Percentiles rank a stretch among this genome's conserved stretches.
These are phyloP conservation scores for Acipenser oxyrinchus DNA, from an alignment of 2,797 vertebrate genomes.

Conservation along the genomic window DNA sequence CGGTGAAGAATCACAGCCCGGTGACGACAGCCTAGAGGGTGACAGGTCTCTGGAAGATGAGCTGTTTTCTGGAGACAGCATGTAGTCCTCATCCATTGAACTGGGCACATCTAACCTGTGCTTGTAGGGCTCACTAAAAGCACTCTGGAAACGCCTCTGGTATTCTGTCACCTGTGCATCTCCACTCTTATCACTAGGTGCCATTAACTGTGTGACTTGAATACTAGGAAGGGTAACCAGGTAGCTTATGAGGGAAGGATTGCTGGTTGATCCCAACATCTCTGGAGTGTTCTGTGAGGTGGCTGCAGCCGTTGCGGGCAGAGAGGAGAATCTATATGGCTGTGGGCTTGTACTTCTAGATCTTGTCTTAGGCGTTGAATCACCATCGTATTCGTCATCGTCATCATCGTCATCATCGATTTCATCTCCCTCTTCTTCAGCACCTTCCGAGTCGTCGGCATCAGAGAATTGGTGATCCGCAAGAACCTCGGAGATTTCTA, in stretches of 20 bases:
- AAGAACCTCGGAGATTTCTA: conserved; percentile 55
- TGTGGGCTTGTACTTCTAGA: conserved; percentile 92
- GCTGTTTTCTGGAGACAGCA: conserved; percentile 63
- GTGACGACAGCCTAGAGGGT: conserved; percentile 81
- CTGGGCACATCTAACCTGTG: conserved; percentile 73
- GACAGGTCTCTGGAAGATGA: conserved; percentile 77
- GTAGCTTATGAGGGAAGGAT: conserved; percentile 80
- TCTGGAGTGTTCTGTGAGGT: conserved; percentile 62
- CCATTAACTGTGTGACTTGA: conserved; percentile 82
- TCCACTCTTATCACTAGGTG: conserved; percentile 57
- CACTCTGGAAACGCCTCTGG: conserved; percentile 70
- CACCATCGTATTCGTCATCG: conserved; percentile 88
- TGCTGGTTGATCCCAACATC: conserved; percentile 53
- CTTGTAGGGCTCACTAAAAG: conserved; percentile 64
- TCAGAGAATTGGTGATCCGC: conserved; percentile 92
- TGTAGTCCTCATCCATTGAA: conserved; percentile 78
- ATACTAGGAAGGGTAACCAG: conserved; percentile 90
- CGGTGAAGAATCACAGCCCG: conserved; percentile 76
- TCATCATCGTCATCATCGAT: conserved; percentile 93
- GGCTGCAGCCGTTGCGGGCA: conserved; percentile 68
- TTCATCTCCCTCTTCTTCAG: conserved; percentile 81
- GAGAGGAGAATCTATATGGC: conserved; percentile 70
- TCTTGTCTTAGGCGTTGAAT: conserved; percentile 86
- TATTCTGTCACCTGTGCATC: conserved; percentile 69
- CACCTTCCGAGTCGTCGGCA: conserved; percentile 83